Conservation (phyloP, 1,140 invertebrate genomes). For the Zaprionus vittiger region DNA sequence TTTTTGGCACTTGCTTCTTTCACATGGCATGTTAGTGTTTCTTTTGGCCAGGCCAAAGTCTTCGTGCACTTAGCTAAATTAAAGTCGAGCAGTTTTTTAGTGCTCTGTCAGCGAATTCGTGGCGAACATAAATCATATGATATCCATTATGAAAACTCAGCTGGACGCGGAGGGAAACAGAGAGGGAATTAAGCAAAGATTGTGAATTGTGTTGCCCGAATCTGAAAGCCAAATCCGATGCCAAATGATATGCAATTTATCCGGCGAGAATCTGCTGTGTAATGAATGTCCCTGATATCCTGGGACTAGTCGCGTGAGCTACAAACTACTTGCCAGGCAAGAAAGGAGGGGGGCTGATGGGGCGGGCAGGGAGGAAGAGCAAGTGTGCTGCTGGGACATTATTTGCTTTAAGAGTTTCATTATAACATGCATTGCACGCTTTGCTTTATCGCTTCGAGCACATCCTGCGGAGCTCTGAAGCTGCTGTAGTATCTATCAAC, state of each 20-base stretch:
- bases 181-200: conserved; percentile 5
- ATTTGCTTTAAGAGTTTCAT: conserved; percentile 82
- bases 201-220: conserved; percentile 14
- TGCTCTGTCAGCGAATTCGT: conserved; percentile 5
- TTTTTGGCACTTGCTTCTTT: not conserved
- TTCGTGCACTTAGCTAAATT: not conserved
- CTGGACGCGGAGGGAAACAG: not conserved
- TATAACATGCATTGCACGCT: conserved; percentile 80
- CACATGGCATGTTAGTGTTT: not conserved
- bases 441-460: conserved; percentile 66
- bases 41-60: not conserved
- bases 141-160: conserved; percentile 11
- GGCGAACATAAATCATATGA: conserved; percentile 40
- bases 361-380: not conserved
- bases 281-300: conserved; percentile 70
- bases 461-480: conserved; percentile 40
- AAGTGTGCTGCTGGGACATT: conserved; percentile 50
- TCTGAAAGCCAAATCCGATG: conserved; percentile 58
- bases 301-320: conserved; percentile 15
- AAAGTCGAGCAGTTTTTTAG: not conserved
- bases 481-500: conserved; percentile 61
- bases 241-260: conserved; percentile 82
- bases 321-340: not conserved
- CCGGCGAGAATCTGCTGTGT: conserved; percentile 74
- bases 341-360: too few species aligned